Base-by-base conservation (phyloP, 2,888 invertebrate species). In the Teleiodes luculella region DNA sequence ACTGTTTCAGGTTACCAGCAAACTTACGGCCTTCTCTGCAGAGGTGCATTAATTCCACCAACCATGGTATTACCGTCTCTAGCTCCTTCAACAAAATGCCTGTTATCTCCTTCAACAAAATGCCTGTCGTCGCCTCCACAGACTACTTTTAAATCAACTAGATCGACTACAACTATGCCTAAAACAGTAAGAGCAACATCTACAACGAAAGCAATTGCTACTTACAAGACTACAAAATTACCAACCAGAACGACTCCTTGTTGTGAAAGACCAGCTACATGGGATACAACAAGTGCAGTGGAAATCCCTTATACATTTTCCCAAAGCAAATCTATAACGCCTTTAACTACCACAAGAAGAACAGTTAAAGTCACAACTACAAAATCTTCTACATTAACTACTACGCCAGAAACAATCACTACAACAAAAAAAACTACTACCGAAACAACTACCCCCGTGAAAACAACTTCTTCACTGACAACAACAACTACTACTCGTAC, bases 11-110 rank as follows among this genome's bases (percentile, higher is more conserved):
- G 61, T 48, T 63, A 59, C 56, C 64, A 63, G 57, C 71, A 74
- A 68, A 78, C 73, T 3, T 77, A 70, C 56, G 60, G 53, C 36
- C 58, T 70, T 13, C 70, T 62, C 61, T 77, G 79, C 53, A 45
- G 64, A 53, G 51, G 61, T 51, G 60, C 67, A 14, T 30, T 46
- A n/a, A 31, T 46, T 46, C 31, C 46, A 14, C 16, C 14, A 3
- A 1, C 30, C 10, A 46, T 31, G 31, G n/a, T n/a, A n/a, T n/a
- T n/a, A n/a, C n/a, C n/a, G n/a, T n/a, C n/a, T n/a, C n/a, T n/a
- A n/a, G n/a, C n/a, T n/a, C 31, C 46, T 13, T 16, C 31, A 31
- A 45, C 11, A 3, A 13, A n/a, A 45, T 1, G n/a, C n/a, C n/a
- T n/a, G n/a, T 11, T 35, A 8, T n/a, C 10, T 3, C 2, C n/a